These are phyloP conservation scores for Epinephelus moara DNA, from an alignment of 2,113 vertebrate genomes.

Conservation along the genomic window DNA sequence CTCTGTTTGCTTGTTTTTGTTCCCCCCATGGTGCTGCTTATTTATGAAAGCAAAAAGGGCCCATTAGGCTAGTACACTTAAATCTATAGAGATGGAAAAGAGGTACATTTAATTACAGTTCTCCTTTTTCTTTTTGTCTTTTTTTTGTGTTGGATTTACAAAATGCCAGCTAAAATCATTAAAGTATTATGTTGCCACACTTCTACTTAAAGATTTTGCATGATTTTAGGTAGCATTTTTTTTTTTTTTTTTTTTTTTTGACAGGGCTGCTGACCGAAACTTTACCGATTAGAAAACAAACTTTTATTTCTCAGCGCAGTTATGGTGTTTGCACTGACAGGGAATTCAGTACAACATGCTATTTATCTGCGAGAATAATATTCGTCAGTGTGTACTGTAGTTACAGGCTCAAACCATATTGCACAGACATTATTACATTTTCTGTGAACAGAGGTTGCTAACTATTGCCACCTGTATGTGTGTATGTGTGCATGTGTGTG, in stretches of 20 bases:
- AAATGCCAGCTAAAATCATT: neutral
- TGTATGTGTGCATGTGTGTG: conserved; percentile 66
- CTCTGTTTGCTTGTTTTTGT: conserved; percentile 32
- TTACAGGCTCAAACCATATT: conserved; percentile 19
- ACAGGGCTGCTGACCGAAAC: neutral
- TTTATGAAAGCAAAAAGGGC: conserved; percentile 30
- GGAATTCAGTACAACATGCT: conserved; percentile 34
- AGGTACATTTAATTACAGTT: neutral
- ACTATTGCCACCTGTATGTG: conserved; percentile 67
- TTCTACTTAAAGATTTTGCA: neutral
- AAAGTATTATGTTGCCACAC: neutral
- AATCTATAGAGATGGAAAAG: neutral
- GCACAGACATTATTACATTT: conserved; percentile 58
- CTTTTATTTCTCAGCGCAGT: neutral
- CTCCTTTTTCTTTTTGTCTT: neutral
- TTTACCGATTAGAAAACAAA: conserved; percentile 1
- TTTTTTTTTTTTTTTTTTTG: neutral
- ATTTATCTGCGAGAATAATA: conserved; percentile 49
- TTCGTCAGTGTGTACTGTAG: conserved; percentile 28
- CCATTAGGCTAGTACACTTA: conserved; percentile 10
- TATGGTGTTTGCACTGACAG: conserved; percentile 13
- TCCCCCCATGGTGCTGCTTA: neutral
- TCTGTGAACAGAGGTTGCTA: conserved; percentile 55
- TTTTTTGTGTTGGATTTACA: neutral
- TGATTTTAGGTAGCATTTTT: neutral